These are phyloP conservation scores for Cyphomyrus plagiostoma DNA, from an alignment of 2,113 vertebrate genomes.

Conservation along the genomic window DNA sequence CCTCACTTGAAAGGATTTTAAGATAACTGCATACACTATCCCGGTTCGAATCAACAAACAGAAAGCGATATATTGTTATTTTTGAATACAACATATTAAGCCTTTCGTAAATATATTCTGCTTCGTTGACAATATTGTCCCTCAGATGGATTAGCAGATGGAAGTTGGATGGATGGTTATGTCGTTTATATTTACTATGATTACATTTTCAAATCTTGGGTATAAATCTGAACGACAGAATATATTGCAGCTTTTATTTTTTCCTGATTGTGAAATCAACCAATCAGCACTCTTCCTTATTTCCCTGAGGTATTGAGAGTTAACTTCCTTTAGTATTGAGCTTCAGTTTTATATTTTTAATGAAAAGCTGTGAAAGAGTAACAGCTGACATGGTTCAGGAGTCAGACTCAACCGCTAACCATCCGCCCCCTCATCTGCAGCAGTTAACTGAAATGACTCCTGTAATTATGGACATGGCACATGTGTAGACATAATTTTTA, in stretches of 20 bases:
- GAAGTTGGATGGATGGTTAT: neutral
- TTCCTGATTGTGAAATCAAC: neutral
- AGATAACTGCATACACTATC: neutral
- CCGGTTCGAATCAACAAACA: neutral
- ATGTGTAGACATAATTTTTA: neutral
- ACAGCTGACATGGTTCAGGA: neutral
- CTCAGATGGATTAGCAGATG: neutral
- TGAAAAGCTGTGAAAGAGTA: neutral
- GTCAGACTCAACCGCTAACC: neutral
- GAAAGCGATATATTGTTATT: neutral
- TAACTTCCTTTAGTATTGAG: neutral
- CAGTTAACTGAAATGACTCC: neutral
- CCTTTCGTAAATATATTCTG: neutral
- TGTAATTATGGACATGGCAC: neutral
- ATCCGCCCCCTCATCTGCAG: neutral
- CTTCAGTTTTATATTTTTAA: neutral
- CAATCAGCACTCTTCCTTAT: neutral
- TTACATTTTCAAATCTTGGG: neutral
- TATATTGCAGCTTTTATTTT: neutral
- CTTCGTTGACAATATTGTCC: neutral
- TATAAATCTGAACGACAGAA: neutral
- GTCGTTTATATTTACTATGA: neutral
- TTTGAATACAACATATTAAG: neutral
- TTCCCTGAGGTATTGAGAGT: neutral
- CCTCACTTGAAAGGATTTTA: neutral